A percentile compares a stretch with the other conserved stretches of the same genome.
phyloP scores from a whole-genome alignment of 2,113 vertebrate genomes.

The Perca flavescens region DNA sequence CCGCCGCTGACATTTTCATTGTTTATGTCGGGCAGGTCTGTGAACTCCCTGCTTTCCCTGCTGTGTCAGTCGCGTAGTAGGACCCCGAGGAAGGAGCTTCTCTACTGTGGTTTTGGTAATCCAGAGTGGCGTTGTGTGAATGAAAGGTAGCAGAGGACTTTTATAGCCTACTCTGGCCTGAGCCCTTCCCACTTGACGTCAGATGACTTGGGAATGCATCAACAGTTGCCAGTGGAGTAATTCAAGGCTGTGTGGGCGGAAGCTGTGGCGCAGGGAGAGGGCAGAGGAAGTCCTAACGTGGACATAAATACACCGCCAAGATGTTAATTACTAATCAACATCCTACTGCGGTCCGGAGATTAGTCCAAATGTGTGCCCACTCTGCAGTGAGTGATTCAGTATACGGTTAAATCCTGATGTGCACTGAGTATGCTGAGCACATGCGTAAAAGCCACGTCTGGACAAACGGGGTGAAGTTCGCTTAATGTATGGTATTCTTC shows the following conservation, averaged over 20 bases:
- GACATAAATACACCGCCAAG: slow-evolving; percentile 54
- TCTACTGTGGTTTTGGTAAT: slow-evolving; percentile 45
- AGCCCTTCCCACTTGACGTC: slow-evolving; percentile 81
- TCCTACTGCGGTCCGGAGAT: slow-evolving; percentile 36
- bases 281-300: slow-evolving; percentile 73
- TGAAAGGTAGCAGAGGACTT: slow-evolving; percentile 33
- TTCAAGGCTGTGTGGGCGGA: slow-evolving; percentile 74
- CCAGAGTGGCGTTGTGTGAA: slow-evolving; percentile 74
- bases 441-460: slow-evolving; percentile 4
- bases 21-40: slow-evolving; percentile 16
- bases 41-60: neutral
- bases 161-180: slow-evolving; percentile 53
- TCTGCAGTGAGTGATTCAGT: slow-evolving; percentile 40
- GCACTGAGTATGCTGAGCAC: neutral
- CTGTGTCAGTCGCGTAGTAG: slow-evolving; percentile 43
- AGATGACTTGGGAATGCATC: slow-evolving; percentile 70
- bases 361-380: slow-evolving; percentile 56
- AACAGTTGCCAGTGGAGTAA: slow-evolving; percentile 76
- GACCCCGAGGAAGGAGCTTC: slow-evolving; percentile 58
- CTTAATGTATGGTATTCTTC: no score
- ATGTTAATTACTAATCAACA: slow-evolving; percentile 76
- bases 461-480: no score
- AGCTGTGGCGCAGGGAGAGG: slow-evolving; percentile 38
- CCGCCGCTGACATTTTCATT: slow-evolving; percentile 88
- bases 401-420: slow-evolving; percentile 36